These are phyloP conservation scores for Drosophila cognata DNA, from an alignment of 2,888 invertebrate genomes.

Conservation along the genomic window DNA sequence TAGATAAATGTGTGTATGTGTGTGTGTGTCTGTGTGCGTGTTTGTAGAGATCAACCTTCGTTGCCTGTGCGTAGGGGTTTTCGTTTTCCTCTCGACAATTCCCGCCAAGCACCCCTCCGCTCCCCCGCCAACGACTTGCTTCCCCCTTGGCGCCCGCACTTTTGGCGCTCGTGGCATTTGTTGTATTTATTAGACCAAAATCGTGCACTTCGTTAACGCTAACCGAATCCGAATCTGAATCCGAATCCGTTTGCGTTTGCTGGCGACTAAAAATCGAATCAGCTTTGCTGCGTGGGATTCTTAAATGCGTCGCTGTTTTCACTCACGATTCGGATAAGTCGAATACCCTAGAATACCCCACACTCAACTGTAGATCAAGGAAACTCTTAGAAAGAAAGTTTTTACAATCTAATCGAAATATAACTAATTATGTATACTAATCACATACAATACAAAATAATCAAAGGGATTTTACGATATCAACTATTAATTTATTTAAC, in stretches of 20 bases:
- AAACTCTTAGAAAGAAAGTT: background rate
- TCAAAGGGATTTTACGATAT: background rate
- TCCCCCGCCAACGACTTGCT: background rate
- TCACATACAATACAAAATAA: background rate
- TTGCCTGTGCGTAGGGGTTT: constrained; percentile 74
- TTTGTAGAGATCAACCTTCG: constrained; percentile 63
- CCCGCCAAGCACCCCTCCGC: background rate
- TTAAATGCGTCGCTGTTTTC: constrained; percentile 56
- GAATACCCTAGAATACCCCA: constrained; percentile 28
- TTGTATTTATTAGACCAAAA: constrained; percentile 73
- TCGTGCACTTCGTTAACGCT: constrained; percentile 78
- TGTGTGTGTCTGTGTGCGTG: constrained; percentile 1
- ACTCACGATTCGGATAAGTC: constrained; percentile 10
- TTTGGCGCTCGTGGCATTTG: constrained; percentile 27
- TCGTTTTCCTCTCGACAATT: constrained; percentile 51
- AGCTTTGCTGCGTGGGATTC: constrained; percentile 75
- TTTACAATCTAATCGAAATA: background rate
- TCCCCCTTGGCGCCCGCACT: background rate
- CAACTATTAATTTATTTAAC: background rate
- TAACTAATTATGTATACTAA: background rate
- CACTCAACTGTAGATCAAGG: background rate
- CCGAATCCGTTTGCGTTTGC: constrained; percentile 21
- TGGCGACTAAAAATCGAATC: constrained; percentile 45
- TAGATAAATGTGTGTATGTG: background rate
- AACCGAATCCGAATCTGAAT: constrained; percentile 51